phyloP scores from a whole-genome alignment of 1,140 invertebrate genomes.

The Drosophila yakuba region DNA sequence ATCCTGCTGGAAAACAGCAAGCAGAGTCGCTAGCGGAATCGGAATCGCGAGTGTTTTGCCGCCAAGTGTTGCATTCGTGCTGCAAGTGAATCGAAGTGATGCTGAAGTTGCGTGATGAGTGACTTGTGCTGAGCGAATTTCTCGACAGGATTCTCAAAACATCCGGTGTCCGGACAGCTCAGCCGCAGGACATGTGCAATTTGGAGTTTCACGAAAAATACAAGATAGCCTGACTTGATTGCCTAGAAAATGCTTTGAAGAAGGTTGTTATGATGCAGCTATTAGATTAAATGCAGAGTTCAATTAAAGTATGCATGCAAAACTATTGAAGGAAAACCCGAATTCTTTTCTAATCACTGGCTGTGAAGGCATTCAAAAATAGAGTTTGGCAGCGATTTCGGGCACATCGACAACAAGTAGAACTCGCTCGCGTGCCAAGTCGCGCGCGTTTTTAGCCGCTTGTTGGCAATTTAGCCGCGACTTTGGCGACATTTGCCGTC shows the following conservation, averaged over 20 bases:
- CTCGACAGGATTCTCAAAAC: background rate
- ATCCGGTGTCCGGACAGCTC: background rate
- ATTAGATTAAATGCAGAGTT: too few relatives aligned
- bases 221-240: background rate
- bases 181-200: too few relatives aligned
- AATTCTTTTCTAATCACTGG: background rate
- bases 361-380: conserved; percentile 1
- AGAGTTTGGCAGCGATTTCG: conserved; percentile 10
- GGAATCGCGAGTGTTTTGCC: conserved; percentile 39
- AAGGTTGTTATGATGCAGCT: background rate
- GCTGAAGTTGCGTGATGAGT: conserved; percentile 13
- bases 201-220: background rate
- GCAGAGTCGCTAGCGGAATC: conserved; percentile 2
- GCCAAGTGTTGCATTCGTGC: conserved; percentile 55
- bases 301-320: too few relatives aligned
- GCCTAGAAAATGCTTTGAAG: background rate
- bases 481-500: conserved; percentile 53
- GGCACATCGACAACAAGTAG: conserved; percentile 20
- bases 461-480: conserved; percentile 65
- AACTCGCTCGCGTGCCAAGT: conserved; percentile 54
- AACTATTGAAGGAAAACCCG: background rate
- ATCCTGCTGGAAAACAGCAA: background rate
- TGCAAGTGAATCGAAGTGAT: conserved; percentile 22
- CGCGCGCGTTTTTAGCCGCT: conserved; percentile 62
- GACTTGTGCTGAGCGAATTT: conserved; percentile 9